A percentile compares a stretch with the other conserved stretches of the same genome.
Evolutionary conservation across 37 sponge, comb jelly and placozoan species (phyloP).

Genomic region (Halisarca cf. caerulea): DNA sequence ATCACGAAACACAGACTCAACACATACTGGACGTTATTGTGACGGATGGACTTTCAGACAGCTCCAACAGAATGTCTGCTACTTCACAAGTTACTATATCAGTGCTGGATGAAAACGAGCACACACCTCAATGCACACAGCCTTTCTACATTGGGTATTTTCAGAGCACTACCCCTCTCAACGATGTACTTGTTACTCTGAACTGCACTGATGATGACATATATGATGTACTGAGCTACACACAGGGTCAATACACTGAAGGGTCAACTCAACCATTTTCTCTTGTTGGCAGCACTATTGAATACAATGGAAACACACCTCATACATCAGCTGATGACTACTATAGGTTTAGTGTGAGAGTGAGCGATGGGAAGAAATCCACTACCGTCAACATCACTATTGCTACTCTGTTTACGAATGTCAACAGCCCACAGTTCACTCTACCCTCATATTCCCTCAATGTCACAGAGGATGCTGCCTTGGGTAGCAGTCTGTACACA

Average conservation of each 20-base stretch:
- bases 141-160: slow-evolving; percentile 54
- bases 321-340: slow-evolving; percentile 13
- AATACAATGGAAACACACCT: neutral
- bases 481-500: slow-evolving; percentile 35
- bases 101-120: slow-evolving; percentile 62
- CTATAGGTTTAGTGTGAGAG: slow-evolving; percentile 38
- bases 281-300: neutral
- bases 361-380: slow-evolving; percentile 38
- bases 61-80: slow-evolving; percentile 29
- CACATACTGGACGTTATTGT: slow-evolving; percentile 50
- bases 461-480: slow-evolving; percentile 35
- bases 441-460: slow-evolving; percentile 16
- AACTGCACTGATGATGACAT: slow-evolving; percentile 56
- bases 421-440: slow-evolving; percentile 38
- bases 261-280: neutral
- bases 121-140: slow-evolving; percentile 43
- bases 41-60: slow-evolving; percentile 61
- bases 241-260: neutral
- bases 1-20: slow-evolving; percentile 6
- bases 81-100: slow-evolving; percentile 44
- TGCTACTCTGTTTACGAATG: slow-evolving; percentile 53
- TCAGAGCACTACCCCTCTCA: neutral
- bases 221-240: slow-evolving; percentile 18
- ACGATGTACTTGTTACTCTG: slow-evolving; percentile 36
- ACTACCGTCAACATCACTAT: slow-evolving; percentile 30